These are phyloP conservation scores for Ligdia adustata DNA, from an alignment of 2,888 invertebrate genomes.

Conservation along the genomic window DNA sequence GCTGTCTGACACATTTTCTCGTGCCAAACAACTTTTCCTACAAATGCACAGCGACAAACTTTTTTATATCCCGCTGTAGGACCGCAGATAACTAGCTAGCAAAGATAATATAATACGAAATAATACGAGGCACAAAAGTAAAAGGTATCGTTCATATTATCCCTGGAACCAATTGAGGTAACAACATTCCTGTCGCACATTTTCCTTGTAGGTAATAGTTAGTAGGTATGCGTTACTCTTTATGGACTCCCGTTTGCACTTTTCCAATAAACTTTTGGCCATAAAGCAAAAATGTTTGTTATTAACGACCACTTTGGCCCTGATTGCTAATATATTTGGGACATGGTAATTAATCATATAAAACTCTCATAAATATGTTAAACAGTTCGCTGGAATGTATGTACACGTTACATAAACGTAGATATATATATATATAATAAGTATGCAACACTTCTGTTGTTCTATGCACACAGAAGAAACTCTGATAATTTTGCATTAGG, in stretches of 20 bases:
- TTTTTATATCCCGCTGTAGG: neutral
- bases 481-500: too few species aligned
- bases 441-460: too few species aligned
- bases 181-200: neutral
- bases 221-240: conserved; percentile 3
- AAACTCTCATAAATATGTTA: conserved; percentile 13
- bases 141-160: conserved; percentile 11
- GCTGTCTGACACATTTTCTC: conserved; percentile 16
- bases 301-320: neutral
- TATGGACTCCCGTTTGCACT: neutral
- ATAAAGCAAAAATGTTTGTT: conserved; percentile 10
- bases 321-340: conserved; percentile 14
- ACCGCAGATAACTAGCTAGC: neutral
- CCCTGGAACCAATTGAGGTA: neutral
- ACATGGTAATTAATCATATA: conserved; percentile 11
- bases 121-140: conserved; percentile 1
- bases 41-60: conserved; percentile 1
- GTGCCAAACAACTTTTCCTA: conserved; percentile 11
- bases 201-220: conserved; percentile 17
- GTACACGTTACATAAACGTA: too few species aligned
- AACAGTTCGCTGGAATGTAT: neutral
- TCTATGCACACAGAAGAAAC: too few species aligned
- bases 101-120: neutral
- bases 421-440: too few species aligned
- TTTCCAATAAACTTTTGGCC: conserved; percentile 10